Conservation (phyloP, 2,113 vertebrate species). For the Bos indicus region DNA sequence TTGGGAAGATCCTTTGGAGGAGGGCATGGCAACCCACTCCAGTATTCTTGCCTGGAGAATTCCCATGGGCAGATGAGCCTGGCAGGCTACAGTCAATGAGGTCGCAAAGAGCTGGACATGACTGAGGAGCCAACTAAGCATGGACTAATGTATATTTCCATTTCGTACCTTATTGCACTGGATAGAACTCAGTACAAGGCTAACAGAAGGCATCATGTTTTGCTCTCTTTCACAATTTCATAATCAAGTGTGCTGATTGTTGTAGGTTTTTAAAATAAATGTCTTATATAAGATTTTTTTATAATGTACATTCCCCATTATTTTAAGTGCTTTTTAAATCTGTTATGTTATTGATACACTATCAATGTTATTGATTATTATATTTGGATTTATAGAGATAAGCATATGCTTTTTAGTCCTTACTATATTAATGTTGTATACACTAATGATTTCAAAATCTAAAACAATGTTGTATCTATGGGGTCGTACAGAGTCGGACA, state of each 20-base stretch:
- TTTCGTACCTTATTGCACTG: neutral
- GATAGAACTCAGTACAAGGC: neutral
- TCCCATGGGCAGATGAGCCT: neutral
- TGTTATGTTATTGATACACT: neutral
- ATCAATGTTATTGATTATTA: neutral
- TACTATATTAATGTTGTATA: neutral
- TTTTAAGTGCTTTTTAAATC: neutral
- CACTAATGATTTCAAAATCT: neutral
- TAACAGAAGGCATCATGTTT: neutral
- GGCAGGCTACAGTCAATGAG: neutral
- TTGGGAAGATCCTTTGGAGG: neutral
- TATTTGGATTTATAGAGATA: neutral
- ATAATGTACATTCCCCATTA: neutral
- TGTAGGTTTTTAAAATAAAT: neutral
- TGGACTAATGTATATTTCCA: neutral
- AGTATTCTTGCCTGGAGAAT: neutral
- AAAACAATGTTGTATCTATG: neutral
- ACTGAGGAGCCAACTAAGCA: neutral
- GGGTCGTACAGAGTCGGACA: too few species aligned
- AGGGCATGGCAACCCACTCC: neutral
- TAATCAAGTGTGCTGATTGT: neutral
- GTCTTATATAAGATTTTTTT: neutral
- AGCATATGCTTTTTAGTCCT: neutral
- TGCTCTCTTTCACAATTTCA: neutral
- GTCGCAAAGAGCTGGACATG: neutral